Evolutionary conservation across 2,113 vertebrate species (phyloP).

Genomic region (Chionis minor): DNA sequence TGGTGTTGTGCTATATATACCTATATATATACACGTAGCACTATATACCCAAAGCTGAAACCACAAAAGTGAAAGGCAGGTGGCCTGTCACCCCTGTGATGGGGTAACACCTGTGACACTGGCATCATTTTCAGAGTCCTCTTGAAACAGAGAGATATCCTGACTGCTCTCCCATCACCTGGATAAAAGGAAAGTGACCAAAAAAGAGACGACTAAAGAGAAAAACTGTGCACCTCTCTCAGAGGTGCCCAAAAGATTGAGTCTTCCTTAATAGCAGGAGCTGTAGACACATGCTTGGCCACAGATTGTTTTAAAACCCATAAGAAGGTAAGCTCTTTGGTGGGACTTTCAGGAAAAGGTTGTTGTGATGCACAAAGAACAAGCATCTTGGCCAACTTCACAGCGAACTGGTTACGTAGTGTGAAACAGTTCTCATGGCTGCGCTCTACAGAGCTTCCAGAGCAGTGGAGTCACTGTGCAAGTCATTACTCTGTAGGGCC

Average conservation of each 20-base stretch:
- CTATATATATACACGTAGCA: neutral
- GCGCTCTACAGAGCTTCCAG: neutral
- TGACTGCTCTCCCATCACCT: neutral
- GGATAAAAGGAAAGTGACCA: neutral
- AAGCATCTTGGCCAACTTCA: neutral
- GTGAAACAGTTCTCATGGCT: neutral
- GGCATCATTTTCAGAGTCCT: neutral
- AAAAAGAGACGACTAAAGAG: neutral
- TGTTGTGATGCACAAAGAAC: neutral
- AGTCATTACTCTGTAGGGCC: neutral
- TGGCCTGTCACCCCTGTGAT: neutral
- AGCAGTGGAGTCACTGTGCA: neutral
- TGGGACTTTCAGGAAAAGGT: neutral
- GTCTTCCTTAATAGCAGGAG: neutral
- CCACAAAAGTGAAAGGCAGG: neutral
- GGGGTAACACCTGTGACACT: neutral
- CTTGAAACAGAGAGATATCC: neutral
- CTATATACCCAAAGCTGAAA: neutral
- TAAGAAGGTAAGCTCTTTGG: neutral
- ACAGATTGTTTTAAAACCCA: neutral
- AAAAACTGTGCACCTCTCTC: neutral
- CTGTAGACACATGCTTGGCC: neutral
- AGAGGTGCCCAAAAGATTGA: neutral
- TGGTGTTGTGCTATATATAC: neutral
- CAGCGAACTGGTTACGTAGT: neutral